These are phyloP conservation scores for Aromia moschata DNA, from an alignment of 2,888 invertebrate species.

Conservation along the genomic window DNA sequence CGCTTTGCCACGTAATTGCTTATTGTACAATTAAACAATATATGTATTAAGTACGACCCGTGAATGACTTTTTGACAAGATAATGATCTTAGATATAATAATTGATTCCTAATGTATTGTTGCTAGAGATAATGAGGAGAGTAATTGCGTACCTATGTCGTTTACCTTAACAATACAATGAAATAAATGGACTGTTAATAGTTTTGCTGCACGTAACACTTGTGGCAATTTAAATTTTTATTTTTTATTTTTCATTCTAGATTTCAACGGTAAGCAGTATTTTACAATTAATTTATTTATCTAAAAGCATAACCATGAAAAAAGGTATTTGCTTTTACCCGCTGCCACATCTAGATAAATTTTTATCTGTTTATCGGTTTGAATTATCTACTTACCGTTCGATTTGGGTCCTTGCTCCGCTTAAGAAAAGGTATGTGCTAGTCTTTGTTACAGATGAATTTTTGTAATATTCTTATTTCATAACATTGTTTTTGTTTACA, in stretches of 20 bases:
- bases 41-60: constrained; percentile 34
- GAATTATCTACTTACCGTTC: constrained; percentile 6
- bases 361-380: constrained; percentile 3
- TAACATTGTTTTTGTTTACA: too few species aligned
- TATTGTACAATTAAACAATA: constrained; percentile 41
- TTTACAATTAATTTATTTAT: constrained; percentile 9
- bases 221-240: constrained; percentile 21
- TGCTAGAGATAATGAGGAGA: constrained; percentile 35
- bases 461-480: too few species aligned
- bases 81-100: constrained; percentile 39
- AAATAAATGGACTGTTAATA: constrained; percentile 19
- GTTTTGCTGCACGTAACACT: constrained; percentile 19
- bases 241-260: constrained; percentile 12
- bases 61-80: constrained; percentile 34
- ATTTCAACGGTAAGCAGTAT: constrained; percentile 20
- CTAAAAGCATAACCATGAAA: constrained; percentile 14
- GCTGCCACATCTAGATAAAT: constrained; percentile 4
- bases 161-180: constrained; percentile 30
- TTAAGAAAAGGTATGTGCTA: too few species aligned
- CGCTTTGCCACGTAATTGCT: constrained; percentile 30
- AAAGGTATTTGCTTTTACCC: constrained; percentile 18
- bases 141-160: constrained; percentile 36
- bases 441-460: too few species aligned
- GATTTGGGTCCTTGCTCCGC: constrained; percentile 4
- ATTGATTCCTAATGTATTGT: constrained; percentile 40